phyloP scores from a whole-genome alignment of 2,888 invertebrate genomes.

The Synergus gifuensis region DNA sequence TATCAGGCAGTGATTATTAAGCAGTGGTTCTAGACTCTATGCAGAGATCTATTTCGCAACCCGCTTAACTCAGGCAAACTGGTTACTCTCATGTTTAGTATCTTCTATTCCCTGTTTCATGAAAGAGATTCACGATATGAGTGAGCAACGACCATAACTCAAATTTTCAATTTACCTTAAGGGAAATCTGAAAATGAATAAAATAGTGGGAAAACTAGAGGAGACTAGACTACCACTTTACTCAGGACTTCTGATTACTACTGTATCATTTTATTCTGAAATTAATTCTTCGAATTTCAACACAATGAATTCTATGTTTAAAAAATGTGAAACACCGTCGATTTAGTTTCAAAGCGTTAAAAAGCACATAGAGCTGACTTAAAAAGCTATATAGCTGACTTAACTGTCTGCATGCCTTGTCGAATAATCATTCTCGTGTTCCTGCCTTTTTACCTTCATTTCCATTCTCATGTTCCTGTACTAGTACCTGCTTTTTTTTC shows the following conservation, averaged over 20 bases:
- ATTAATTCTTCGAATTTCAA: no score
- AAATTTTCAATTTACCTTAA: no score
- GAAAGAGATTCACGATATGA: slow-evolving; percentile 35
- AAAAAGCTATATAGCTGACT: background rate
- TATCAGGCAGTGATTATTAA: slow-evolving; percentile 19
- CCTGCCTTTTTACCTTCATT: slow-evolving; percentile 22
- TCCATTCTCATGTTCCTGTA: slow-evolving; percentile 28
- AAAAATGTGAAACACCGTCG: background rate
- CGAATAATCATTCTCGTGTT: slow-evolving; percentile 13
- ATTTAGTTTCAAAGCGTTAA: background rate
- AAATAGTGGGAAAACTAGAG: no score
- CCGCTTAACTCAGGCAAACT: background rate
- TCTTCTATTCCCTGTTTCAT: slow-evolving; percentile 10
- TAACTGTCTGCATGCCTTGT: background rate
- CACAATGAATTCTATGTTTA: background rate
- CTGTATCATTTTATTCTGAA: no score
- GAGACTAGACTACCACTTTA: no score
- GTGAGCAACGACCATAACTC: background rate
- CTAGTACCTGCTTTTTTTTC: slow-evolving; percentile 6
- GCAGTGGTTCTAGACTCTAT: background rate
- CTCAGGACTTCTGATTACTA: no score
- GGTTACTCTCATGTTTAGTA: slow-evolving; percentile 27
- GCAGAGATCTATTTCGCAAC: slow-evolving; percentile 22
- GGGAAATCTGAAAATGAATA: no score
- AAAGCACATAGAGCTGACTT: background rate